Evolutionary conservation across 2,888 invertebrate species (phyloP), one percentile per base, ranked within the genome.

Genomic region (Troglohyphantes excavatus): DNA sequence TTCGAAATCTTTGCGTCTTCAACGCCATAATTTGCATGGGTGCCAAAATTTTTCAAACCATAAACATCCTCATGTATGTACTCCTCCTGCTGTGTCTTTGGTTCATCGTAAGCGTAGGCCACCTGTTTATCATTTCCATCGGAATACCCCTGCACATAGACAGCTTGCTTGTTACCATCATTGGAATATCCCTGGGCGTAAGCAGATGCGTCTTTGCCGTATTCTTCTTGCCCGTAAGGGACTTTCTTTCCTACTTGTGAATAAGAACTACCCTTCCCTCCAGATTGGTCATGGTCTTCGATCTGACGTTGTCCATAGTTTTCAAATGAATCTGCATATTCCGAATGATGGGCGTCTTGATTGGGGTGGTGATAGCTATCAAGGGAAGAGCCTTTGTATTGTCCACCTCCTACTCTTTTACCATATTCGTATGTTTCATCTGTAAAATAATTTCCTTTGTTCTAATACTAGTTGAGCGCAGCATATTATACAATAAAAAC

Each of bases 341-440:
- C 53, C 0, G 33, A 13, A 13, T 61, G 59, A 33, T n/a, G 53
- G 46, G 27, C 17, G 0, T 72, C 68, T 26, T 19, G 46, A 19
- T 33, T 72, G 19, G 23, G 23, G 1, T 72, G 39, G 17, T 59
- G 21, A 33, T 19, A 39, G 27, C 19, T 39, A 11, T 68, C 39
- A 7, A 29, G 70, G 2, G 9, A 27, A 6, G 23, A 72, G 2
- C 67, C 63, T 27, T 81, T 59, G 43, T 81, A 75, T 21, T 75
- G 61, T 29, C 46, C 3, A 2, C 53, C 63, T 26, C 29, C n/a
- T 63, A 65, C 27, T 13, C 72, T 61, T 43, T 87, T 86, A 5
- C 68, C 70, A 46, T 85, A 85, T 61, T 85, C 85, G 26, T 67
- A 33, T 6, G 27, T 27, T 43, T 46, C 53, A 0, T 86, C 78